Evolutionary conservation across 2,888 invertebrate genomes (phyloP), one percentile per base, ranked within the genome.

Genomic region (Biston betularia): DNA sequence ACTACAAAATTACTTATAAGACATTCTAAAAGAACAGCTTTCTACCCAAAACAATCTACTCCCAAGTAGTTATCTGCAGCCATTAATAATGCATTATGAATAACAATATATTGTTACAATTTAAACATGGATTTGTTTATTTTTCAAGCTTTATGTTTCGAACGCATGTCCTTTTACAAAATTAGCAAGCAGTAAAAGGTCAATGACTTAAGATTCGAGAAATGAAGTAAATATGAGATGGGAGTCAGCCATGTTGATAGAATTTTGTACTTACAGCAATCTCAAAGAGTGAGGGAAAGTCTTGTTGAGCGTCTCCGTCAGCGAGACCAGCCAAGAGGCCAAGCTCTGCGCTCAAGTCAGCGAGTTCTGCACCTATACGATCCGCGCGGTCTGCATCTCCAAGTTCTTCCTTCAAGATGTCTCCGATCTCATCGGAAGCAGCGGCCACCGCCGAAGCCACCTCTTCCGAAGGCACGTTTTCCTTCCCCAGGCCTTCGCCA

Each of bases 361-460:
- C 91, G 1, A 93, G 77, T 73, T 93, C 93, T 10, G 91, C 92
- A 34, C 90, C 93, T 65, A 93, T 90, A 57, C 89, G 85, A 57
- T 92, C 92, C 58, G 89, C 91, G 62, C 88, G 83, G 69, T 89
- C 92, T 8, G 91, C 92, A 68, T 92, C 92, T 11, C 88, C 91
- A 45, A 93, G 74, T 74, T 93, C 93, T 73, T 93, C 93, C 78
- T 92, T 92, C 80, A 93, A 77, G 78, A 93, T 92, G 77, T 92
- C 93, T 24, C 92, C 92, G 62, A 93, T 93, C 84, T 93, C 93
- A 68, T 93, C 90, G 0, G 93, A 92, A 54, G 89, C 92, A 3
- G 91, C 89, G 8, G 91, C 90, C 72, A 92, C 93, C 6, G 90
- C 93, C 4, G 90, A 88, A 56, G 89, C 89, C 64, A 90, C 89